A percentile compares a stretch with the other conserved stretches of the same genome.
These are phyloP conservation scores for Chironomus tentans DNA, from an alignment of 2,888 invertebrate species.

Conservation along the genomic window DNA sequence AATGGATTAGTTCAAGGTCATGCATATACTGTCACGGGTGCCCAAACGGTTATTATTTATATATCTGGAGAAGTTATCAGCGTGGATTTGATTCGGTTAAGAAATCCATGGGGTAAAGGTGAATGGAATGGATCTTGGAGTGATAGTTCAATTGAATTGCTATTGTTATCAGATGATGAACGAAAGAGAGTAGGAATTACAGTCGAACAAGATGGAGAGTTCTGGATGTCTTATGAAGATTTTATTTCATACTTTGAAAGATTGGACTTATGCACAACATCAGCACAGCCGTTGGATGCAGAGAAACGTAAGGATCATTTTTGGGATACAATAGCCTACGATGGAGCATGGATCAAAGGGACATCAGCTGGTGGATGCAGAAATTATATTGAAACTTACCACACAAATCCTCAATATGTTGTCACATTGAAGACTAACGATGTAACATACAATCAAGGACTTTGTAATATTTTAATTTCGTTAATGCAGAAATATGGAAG, in stretches of 20 bases:
- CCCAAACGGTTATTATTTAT: slow-evolving; percentile 70
- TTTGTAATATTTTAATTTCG: slow-evolving; percentile 88
- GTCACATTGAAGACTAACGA: slow-evolving; percentile 77
- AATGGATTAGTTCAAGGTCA: slow-evolving; percentile 83
- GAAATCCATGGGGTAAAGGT: slow-evolving; percentile 95
- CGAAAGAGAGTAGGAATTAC: slow-evolving; percentile 81
- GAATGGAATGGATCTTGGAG: slow-evolving; percentile 95
- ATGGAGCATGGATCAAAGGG: slow-evolving; percentile 82
- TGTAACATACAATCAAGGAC: slow-evolving; percentile 75
- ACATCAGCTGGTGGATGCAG: slow-evolving; percentile 95
- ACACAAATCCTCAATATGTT: slow-evolving; percentile 87
- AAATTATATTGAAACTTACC: slow-evolving; percentile 81
- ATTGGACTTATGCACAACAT: slow-evolving; percentile 91
- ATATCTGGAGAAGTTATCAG: slow-evolving; percentile 68
- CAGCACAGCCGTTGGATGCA: slow-evolving; percentile 81
- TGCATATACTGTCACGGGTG: slow-evolving; percentile 84
- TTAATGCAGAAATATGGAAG: slow-evolving; percentile 96
- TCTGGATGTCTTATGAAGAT: slow-evolving; percentile 94
- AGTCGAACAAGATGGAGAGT: slow-evolving; percentile 91
- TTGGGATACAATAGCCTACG: slow-evolving; percentile 90
- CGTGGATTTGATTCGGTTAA: slow-evolving; percentile 70
- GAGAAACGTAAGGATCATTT: slow-evolving; percentile 65
- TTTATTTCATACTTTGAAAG: slow-evolving; percentile 71
- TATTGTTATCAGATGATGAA: slow-evolving; percentile 72
- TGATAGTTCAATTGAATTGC: slow-evolving; percentile 87